Percentiles rank a stretch among this genome's conserved stretches.
phyloP scores from a whole-genome alignment of 2,888 invertebrate genomes.

The Abscondita cerata region DNA sequence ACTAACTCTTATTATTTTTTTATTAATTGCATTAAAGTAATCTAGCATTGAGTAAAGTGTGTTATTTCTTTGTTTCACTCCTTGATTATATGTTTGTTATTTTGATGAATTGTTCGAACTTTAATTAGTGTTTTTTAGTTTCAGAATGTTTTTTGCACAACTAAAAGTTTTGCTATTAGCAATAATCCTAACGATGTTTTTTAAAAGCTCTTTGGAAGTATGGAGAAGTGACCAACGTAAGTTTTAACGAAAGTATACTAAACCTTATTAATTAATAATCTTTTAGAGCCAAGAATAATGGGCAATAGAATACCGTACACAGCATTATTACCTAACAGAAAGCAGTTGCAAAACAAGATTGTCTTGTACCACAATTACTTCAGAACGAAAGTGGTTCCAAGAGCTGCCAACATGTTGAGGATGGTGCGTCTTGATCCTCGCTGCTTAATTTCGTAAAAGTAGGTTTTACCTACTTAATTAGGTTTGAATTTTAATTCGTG shows the following conservation, averaged over 20 bases:
- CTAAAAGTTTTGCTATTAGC: constrained; percentile 5
- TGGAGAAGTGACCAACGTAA: constrained; percentile 31
- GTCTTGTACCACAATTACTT: constrained; percentile 80
- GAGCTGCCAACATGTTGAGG: constrained; percentile 80
- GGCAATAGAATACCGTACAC: constrained; percentile 64
- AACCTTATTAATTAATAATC: not conserved
- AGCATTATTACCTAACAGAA: constrained; percentile 64
- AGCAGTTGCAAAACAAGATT: constrained; percentile 73
- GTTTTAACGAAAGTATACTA: constrained; percentile 8
- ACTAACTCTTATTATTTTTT: too few relatives aligned
- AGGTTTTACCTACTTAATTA: constrained; percentile 31
- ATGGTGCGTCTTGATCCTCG: constrained; percentile 66
- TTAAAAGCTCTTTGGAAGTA: constrained; percentile 6
- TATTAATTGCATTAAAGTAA: too few relatives aligned
- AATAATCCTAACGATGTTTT: not conserved
- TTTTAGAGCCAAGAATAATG: constrained; percentile 65
- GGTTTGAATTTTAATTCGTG: not conserved
- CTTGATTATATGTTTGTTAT: too few relatives aligned
- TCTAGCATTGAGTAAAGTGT: too few relatives aligned
- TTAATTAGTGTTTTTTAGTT: not conserved
- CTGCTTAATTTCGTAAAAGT: constrained; percentile 38
- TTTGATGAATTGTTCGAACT: too few relatives aligned
- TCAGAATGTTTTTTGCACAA: not conserved
- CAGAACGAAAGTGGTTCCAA: constrained; percentile 74
- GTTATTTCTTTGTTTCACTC: too few relatives aligned